Base-by-base conservation (phyloP, 2,888 invertebrate genomes). In the Seira ritae region DNA sequence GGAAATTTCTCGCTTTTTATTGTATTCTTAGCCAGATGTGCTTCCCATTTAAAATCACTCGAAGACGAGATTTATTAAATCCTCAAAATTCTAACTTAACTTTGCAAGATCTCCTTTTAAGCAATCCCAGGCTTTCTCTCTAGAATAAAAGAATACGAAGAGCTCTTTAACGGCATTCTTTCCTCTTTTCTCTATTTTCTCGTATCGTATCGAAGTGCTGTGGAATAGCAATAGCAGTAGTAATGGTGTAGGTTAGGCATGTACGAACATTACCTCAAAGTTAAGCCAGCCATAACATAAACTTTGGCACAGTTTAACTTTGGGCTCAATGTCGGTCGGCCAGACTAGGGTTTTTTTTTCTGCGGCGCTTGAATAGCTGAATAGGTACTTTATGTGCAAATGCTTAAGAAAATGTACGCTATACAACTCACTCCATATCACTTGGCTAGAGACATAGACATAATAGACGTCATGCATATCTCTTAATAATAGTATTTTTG, bases 251-350 rank as follows among this genome's bases (percentile, higher is more conserved):
- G 31, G 31, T 31, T 31, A 31, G 31, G 31, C 31, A 10, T 65
- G 23, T 70, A 70, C 42, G 24, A 46, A 78, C 71, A 60, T 60
- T 78, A 68, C 68, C 73, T 79, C 55, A 79, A 72, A 67, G 72
- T 73, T 67, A 79, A 73, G 72, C 79, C 72, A 68, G 50, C 37
- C 76, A 69, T 65, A 46, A 66, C 72, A 73, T 73, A 79, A 79
- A 73, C 67, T 79, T 79, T 79, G 72, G 79, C 79, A 79, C 72
- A 68, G 73, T 73, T 78, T 72, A 79, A 68, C 79, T 73, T 79
- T 17, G 8, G 50, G 20, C 70, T 66, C 62, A 55, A 70, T 31
- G 31, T 31, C 31, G 31, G 31, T 8, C 31, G 31, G 31, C 31
- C 31, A 31, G 31, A 2, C 31, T 31, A 31, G 31, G 8, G 31